A percentile compares a stretch with the other conserved stretches of the same genome.
Evolutionary conservation across 2,797 vertebrate genomes (phyloP).

Genomic region (Enoplosus armatus): DNA sequence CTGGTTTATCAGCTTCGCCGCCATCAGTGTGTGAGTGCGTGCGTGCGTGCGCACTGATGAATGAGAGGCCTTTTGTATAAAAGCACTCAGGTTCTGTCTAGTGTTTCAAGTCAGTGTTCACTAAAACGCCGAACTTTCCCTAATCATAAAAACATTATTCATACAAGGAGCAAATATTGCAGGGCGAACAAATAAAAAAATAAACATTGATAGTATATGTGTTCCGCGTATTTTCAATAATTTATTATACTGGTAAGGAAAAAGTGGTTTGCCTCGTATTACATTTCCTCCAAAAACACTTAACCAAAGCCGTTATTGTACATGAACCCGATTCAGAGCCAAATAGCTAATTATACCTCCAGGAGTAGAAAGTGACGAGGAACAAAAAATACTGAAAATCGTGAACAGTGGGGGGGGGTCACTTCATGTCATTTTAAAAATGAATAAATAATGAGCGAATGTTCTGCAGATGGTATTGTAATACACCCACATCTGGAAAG

Average conservation of each 20-base stretch:
- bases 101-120: neutral
- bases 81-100: neutral
- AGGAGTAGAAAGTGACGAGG: neutral
- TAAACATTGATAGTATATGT: neutral
- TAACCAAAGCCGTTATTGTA: neutral
- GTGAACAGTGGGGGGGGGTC: neutral
- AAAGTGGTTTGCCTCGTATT: neutral
- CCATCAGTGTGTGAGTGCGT: no score
- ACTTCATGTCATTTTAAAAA: neutral
- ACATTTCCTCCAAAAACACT: neutral
- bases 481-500: neutral
- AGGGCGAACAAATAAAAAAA: neutral
- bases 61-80: neutral
- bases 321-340: neutral
- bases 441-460: neutral
- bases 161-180: neutral
- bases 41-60: neutral
- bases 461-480: slow-evolving; percentile 17
- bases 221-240: no score
- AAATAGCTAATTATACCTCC: neutral
- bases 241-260: no score
- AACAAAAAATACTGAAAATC: neutral
- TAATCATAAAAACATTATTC: neutral
- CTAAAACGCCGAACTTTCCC: neutral
- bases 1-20: neutral